A percentile compares a stretch with the other conserved stretches of the same genome.
Evolutionary conservation across 2,113 vertebrate species (phyloP).

Genomic region (Nibea coibor): DNA sequence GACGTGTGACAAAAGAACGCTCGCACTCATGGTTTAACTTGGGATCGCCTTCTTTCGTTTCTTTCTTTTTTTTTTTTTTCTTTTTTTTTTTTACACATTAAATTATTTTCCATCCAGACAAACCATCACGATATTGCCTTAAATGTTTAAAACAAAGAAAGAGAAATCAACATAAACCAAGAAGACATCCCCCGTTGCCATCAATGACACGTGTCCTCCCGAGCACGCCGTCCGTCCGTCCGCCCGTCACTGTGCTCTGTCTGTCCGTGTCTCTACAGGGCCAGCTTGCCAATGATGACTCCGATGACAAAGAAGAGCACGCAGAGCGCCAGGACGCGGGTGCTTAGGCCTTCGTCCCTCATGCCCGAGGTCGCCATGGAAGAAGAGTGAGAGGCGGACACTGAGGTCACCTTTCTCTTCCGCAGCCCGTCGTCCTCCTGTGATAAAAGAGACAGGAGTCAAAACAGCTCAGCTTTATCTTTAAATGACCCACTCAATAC

Average conservation of each 20-base stretch:
- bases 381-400: slow-evolving; percentile 70
- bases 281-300: slow-evolving; percentile 94
- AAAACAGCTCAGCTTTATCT: too few relatives aligned
- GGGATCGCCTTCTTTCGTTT: slow-evolving; percentile 58
- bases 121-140: slow-evolving; percentile 70
- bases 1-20: slow-evolving; percentile 62
- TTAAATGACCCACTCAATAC: too few relatives aligned
- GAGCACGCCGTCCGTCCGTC: slow-evolving; percentile 57
- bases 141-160: slow-evolving; percentile 56
- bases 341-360: slow-evolving; percentile 90
- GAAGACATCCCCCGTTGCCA: slow-evolving; percentile 60
- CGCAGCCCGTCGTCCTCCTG: slow-evolving; percentile 93
- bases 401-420: slow-evolving; percentile 86
- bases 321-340: slow-evolving; percentile 89
- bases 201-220: slow-evolving; percentile 52
- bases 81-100: slow-evolving; percentile 59
- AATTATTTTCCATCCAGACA: slow-evolving; percentile 62
- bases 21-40: slow-evolving; percentile 52
- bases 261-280: slow-evolving; percentile 88
- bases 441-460: not conserved
- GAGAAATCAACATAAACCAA: slow-evolving; percentile 70
- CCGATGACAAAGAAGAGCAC: slow-evolving; percentile 96
- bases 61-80: slow-evolving; percentile 53
- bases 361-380: slow-evolving; percentile 77
- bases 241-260: slow-evolving; percentile 66